Percentiles rank a stretch among this genome's conserved stretches.
phyloP scores from a whole-genome alignment of 2,113 vertebrate genomes.

The Triplophysa siluroides region DNA sequence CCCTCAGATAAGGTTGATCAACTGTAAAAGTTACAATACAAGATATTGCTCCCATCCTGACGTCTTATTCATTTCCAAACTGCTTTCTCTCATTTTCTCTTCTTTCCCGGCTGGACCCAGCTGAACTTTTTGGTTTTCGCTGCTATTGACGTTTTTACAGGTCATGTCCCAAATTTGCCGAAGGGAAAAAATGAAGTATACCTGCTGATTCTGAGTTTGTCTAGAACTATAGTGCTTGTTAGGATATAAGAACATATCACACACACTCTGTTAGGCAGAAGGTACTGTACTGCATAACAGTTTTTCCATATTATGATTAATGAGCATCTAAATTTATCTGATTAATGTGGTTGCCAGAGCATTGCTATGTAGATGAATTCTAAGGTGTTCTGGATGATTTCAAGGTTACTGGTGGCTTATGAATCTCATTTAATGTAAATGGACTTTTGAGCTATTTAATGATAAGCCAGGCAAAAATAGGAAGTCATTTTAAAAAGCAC shows the following conservation, averaged over 20 bases:
- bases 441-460: too few species aligned
- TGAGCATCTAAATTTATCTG: neutral
- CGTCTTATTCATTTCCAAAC: neutral
- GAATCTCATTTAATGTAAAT: too few species aligned
- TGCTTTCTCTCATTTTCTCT: neutral
- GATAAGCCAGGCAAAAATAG: too few species aligned
- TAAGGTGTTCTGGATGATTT: neutral
- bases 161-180: neutral
- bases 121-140: neutral
- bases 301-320: neutral
- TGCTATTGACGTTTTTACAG: neutral
- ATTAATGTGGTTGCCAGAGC: neutral
- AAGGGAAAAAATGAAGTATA: neutral
- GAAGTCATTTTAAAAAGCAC: too few species aligned
- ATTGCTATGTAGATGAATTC: too few species aligned
- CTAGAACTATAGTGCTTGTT: neutral
- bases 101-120: neutral
- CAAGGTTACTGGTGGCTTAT: neutral
- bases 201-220: constrained; percentile 5
- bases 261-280: neutral
- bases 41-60: neutral
- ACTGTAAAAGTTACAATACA: too few species aligned
- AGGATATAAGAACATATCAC: neutral
- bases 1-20: too few species aligned
- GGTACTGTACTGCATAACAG: neutral